Base-by-base conservation (phyloP, 2,797 vertebrate genomes). In the Coreius guichenoti region DNA sequence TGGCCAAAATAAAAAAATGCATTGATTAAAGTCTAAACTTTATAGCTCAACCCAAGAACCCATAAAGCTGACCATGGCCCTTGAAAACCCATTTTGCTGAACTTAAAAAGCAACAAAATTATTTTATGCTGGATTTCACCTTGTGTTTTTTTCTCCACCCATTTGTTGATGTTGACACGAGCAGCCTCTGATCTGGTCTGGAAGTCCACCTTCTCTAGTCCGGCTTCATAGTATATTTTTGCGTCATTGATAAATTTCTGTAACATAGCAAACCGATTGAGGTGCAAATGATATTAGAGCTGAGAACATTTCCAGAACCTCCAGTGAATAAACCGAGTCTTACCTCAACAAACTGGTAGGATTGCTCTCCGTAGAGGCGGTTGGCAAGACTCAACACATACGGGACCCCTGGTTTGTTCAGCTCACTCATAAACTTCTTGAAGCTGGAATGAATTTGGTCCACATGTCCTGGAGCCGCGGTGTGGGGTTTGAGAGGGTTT, bases 281-380 rank as follows among this genome's bases (percentile, higher is more conserved):
- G 8, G 3, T 49, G n/a, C 0, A 45, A 54, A 11, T 63, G 4
- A 26, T 63, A n/a, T 82, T 12, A 83, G 2, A 11, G 26, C 3
- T 56, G 8, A 56, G 21, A 9, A 56, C 54, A 56, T 23, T 56
- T 47, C 36, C 8, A 54, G 14, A 68, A 54, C 23, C n/a, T 39
- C 9, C 43, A 80, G n/a, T 17, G 1, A 72, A 11, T 4, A 54
- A 23, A 54, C 3, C 11, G 21, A 82, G 13, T 33, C 86, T 94
- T 91, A 98, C 98, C 63, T 94, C 58, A 39, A 96, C 86, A 89
- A 98, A 97, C 72, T 96, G 70, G 88, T 94, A 97, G 0, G 95
- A 93, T 83, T 94, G 88, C 74, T 98, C 97, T 89, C 96, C 97
- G 26, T 97, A 98, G 43, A 99, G 95, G 7, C 95, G 91, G 91